Base-by-base conservation (phyloP, 2,113 vertebrate genomes). In the Elaphurus davidianus region DNA sequence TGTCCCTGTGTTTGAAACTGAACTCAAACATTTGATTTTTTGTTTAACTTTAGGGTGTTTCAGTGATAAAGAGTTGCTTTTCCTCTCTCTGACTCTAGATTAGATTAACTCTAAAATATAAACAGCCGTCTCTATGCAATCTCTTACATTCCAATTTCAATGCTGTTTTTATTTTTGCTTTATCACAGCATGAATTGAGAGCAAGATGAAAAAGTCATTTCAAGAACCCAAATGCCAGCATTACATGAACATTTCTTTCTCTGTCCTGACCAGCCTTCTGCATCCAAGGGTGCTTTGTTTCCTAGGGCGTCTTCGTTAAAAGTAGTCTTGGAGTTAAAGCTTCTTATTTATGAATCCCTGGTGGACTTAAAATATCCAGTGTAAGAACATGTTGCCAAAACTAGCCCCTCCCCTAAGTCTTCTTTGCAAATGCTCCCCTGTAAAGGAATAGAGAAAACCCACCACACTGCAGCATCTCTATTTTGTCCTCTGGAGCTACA, bases 71-170 rank as follows among this genome's bases (percentile, higher is more conserved):
- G 59, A 55, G 57, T 59, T 90, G 40, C 12, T 97, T 95, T 94
- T 87, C 50, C 9, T 95, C 78, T 74, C 47, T 62, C 78, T 96
- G 71, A 71, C 50, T 91, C 50, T 74, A 82, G 30, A 96, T 97
- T 95, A 85, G 87, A 96, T 96, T 98, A 96, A 90, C 54, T 96
- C 71, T 96, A 96, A 98, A 97, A 87, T 95, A 95, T 78, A 96
- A 97, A 98, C 28, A 87, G 23, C 57, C 79, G 45, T 92, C 64
- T 55, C 54, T 25, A 33, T 87, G 43, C 14, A 93, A 92, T 96
- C 79, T 81, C 52, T 67, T 62, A 52, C 45, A 85, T 90, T 96
- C 30, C 57, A 96, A 92, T 97, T 96, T 96, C 71, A 97, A 76
- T 92, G 27, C 33, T 89, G 15, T 79, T 97, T 97, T 96, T 82